These are phyloP conservation scores for Torymus tubicola DNA, from an alignment of 2,888 invertebrate genomes.

Conservation along the genomic window DNA sequence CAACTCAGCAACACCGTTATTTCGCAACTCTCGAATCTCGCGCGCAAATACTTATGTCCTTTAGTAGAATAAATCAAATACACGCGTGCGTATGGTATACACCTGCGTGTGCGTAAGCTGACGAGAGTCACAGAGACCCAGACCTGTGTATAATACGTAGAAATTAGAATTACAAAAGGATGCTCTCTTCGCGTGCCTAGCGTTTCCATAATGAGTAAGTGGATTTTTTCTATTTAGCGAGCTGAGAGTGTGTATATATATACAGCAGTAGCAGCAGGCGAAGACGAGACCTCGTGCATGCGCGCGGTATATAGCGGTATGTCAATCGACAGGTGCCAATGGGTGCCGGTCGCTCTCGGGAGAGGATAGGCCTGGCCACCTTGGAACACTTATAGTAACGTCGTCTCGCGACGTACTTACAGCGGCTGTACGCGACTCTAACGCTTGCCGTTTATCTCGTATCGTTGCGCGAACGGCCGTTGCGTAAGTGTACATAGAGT, in stretches of 20 bases:
- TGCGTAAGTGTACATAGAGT: neutral
- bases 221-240: constrained; percentile 39
- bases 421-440: neutral
- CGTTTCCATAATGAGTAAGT: constrained; percentile 56
- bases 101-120: neutral
- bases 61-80: constrained; percentile 29
- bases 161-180: constrained; percentile 45
- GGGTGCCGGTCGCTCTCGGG: neutral
- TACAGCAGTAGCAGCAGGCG: neutral
- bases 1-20: constrained; percentile 1
- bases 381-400: constrained; percentile 43
- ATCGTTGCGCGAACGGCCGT: neutral
- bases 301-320: constrained; percentile 32
- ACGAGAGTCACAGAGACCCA: neutral
- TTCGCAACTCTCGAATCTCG: constrained; percentile 5
- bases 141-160: neutral
- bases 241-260: too few relatives aligned
- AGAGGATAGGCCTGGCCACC: constrained; percentile 35
- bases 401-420: neutral
- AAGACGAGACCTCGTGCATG: constrained; percentile 9
- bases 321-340: constrained; percentile 51
- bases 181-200: constrained; percentile 45
- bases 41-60: constrained; percentile 4
- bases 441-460: neutral
- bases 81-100: neutral